Base-by-base conservation (phyloP, 2,888 invertebrate species). In the Phasia obesa region DNA sequence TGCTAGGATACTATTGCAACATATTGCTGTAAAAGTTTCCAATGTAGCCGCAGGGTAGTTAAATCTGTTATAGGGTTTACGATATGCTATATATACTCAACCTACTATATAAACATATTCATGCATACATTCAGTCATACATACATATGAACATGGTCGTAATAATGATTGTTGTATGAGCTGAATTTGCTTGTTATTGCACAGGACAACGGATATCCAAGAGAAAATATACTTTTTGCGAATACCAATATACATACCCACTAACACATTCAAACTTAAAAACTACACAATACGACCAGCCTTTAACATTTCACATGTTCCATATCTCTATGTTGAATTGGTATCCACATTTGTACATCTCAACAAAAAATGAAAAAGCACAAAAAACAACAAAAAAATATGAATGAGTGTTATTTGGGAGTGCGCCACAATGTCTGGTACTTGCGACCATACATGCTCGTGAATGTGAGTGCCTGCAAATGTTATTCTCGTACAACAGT, bases 21-120 rank as follows among this genome's bases (percentile, higher is more conserved):
- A 84, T 84, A 84, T 84, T 84, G 84, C 81, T 79, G 80, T 62
- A 78, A 83, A 85, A 78, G 77, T 84, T 85, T 83, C 73, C 83
- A 85, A 80, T 84, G 84, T 81, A 81, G 85, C 85, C 84, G 75
- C 84, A 84, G 85, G 85, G 75, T 79, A 85, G 81, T 84, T 77
- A 84, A 81, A 81, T 81, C 81, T 81, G 73, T 62, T 84, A 77
- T 80, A 80, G 80, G 80, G 73, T 77, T 81, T 76, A 67, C 71
- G 71, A 64, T 69, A 78, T 69, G 59, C 81, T 64, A 53, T 76
- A 74, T 44, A 73, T 21, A 47, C 57, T 35, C 73, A 67, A 55
- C 44, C 49, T 27, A 44, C 23, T 19, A 17, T 2, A 17, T 21
- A 51, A 19, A 62, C 11, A 35, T 15, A 51, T 35, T 35, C 2